phyloP scores from a whole-genome alignment of 2,888 invertebrate genomes.

The Rhopalosiphum nymphaeae region DNA sequence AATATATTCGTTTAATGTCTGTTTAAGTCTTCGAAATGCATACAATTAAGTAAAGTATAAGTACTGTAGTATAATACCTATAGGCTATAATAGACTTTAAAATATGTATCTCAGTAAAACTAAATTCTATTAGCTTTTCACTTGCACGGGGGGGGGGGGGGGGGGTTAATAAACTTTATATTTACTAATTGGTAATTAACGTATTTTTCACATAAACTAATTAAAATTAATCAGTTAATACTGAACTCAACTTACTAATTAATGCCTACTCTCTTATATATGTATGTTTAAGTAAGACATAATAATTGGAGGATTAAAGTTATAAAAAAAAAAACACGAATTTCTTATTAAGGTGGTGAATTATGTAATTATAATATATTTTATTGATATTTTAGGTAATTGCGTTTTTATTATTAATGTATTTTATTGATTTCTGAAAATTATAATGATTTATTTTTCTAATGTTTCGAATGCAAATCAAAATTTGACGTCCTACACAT shows the following conservation, averaged over 20 bases:
- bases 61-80: neutral
- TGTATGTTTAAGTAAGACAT: neutral
- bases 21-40: neutral
- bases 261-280: neutral
- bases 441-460: neutral
- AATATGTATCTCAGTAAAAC: neutral
- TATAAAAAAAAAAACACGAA: neutral
- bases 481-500: neutral
- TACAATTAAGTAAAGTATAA: neutral
- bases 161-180: neutral
- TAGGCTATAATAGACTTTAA: neutral
- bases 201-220: neutral
- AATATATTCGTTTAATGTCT: neutral
- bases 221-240: neutral
- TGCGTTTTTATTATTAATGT: neutral
- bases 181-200: neutral
- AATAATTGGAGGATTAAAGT: neutral
- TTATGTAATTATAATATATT: neutral
- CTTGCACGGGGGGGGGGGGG: neutral
- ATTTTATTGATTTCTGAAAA: neutral
- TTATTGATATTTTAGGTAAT: neutral
- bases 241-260: neutral
- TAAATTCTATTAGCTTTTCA: neutral
- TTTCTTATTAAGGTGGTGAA: neutral
- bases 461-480: neutral